A percentile compares a stretch with the other conserved stretches of the same genome.
Evolutionary conservation across 2,888 invertebrate species (phyloP).

Genomic region (Leptinotarsa peninsularis): DNA sequence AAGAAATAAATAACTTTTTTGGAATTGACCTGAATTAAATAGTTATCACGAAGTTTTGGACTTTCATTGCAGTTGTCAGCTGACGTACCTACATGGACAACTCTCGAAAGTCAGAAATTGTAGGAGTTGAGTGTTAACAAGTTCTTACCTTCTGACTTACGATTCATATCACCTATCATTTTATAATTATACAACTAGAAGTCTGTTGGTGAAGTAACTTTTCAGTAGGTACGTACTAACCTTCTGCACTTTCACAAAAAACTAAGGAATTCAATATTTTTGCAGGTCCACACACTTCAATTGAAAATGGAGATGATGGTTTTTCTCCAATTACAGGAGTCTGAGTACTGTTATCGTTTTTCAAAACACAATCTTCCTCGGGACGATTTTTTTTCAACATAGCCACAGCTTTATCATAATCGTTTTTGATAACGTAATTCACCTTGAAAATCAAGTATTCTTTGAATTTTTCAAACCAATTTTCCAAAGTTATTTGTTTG

Average conservation of each 20-base stretch:
- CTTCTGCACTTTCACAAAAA: constrained; percentile 38
- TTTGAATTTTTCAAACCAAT: constrained; percentile 41
- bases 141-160: not conserved
- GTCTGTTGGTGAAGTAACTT: not conserved
- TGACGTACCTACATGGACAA: too few species aligned
- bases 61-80: too few species aligned
- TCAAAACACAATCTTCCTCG: constrained; percentile 32
- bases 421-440: constrained; percentile 41
- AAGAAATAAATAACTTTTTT: too few species aligned
- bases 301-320: constrained; percentile 33
- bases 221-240: constrained; percentile 21
- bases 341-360: constrained; percentile 39
- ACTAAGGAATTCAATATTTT: constrained; percentile 42
- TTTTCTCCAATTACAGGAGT: constrained; percentile 32
- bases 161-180: not conserved
- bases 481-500: constrained; percentile 39
- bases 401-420: constrained; percentile 34
- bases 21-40: too few species aligned
- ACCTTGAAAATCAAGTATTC: constrained; percentile 42
- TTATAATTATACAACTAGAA: too few species aligned
- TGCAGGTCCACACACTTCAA: constrained; percentile 36
- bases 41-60: too few species aligned
- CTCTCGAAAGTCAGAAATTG: not conserved
- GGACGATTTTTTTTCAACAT: constrained; percentile 27
- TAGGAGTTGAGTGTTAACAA: not conserved